These are phyloP conservation scores for Heliothis peltigera DNA, from an alignment of 2,888 invertebrate genomes.

Conservation along the genomic window DNA sequence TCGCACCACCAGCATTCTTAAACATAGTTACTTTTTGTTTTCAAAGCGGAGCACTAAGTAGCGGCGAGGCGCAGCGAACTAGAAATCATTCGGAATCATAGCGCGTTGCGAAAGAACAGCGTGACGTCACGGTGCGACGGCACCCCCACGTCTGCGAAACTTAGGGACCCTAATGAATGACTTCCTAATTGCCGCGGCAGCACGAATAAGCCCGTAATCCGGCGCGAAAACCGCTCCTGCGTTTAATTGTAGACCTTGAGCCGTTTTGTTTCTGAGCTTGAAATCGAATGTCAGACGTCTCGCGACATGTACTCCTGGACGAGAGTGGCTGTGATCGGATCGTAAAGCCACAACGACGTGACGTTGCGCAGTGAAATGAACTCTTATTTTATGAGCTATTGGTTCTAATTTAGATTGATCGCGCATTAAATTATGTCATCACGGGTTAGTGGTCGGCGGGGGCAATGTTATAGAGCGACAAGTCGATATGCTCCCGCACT, in stretches of 20 bases:
- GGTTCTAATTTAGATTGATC: conserved; percentile 62
- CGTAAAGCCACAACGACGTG: conserved; percentile 70
- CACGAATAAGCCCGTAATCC: conserved; percentile 87
- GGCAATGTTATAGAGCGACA: conserved; percentile 77
- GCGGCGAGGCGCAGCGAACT: conserved; percentile 69
- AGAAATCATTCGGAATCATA: conserved; percentile 71
- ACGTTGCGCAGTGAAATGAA: conserved; percentile 65
- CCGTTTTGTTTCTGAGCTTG: conserved; percentile 81
- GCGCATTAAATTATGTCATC: conserved; percentile 54
- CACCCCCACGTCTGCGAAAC: conserved; percentile 90
- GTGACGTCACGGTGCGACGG: conserved; percentile 83
- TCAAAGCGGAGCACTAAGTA: conserved; percentile 64
- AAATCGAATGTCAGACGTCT: conserved; percentile 84
- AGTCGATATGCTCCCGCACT: conserved; percentile 87
- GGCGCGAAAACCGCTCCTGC: conserved; percentile 78
- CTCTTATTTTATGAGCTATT: conserved; percentile 71
- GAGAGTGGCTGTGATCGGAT: conserved; percentile 73
- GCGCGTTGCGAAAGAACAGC: conserved; percentile 76
- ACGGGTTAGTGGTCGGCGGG: conserved; percentile 37
- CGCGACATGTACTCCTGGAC: conserved; percentile 80
- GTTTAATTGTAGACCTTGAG: conserved; percentile 87
- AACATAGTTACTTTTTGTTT: conserved; percentile 82
- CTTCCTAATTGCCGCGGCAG: conserved; percentile 89
- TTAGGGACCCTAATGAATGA: conserved; percentile 90
- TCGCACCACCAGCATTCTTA: conserved; percentile 78